phyloP scores from a whole-genome alignment of 2,888 invertebrate species.

The Drosophila recens region DNA sequence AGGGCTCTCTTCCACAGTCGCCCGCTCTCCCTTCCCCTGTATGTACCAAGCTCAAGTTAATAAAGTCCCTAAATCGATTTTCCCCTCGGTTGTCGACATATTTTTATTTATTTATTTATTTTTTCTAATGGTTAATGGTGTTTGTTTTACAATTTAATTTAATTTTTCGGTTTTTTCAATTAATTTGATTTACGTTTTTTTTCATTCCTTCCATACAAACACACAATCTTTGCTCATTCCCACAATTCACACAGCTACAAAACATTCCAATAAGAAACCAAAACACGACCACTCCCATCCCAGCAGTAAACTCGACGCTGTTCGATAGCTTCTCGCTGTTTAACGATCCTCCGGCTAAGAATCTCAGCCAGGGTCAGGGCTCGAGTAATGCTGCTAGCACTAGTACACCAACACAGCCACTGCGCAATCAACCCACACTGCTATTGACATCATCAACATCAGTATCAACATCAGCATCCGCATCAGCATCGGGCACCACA shows the following conservation, averaged over 20 bases:
- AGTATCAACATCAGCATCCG: slow-evolving; percentile 45
- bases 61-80: slow-evolving; percentile 13
- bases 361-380: slow-evolving; percentile 22
- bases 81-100: slow-evolving; percentile 7
- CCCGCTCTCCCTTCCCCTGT: neutral
- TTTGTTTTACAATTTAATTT: slow-evolving; percentile 31
- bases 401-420: slow-evolving; percentile 67
- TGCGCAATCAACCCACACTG: slow-evolving; percentile 43
- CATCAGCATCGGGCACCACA: slow-evolving; percentile 47
- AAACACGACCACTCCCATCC: slow-evolving; percentile 45
- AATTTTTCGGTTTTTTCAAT: slow-evolving; percentile 27
- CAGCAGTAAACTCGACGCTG: slow-evolving; percentile 51
- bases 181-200: slow-evolving; percentile 58
- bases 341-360: slow-evolving; percentile 46
- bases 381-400: slow-evolving; percentile 49
- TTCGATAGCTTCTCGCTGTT: slow-evolving; percentile 71
- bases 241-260: slow-evolving; percentile 57
- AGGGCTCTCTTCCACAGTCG: slow-evolving; percentile 45
- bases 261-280: slow-evolving; percentile 66
- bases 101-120: slow-evolving; percentile 7
- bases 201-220: slow-evolving; percentile 50
- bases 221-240: slow-evolving; percentile 27
- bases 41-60: slow-evolving; percentile 13
- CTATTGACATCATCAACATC: slow-evolving; percentile 51
- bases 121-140: slow-evolving; percentile 16